Evolutionary conservation across 2,113 vertebrate genomes (phyloP).

Genomic region (Podarcis raffonei): DNA sequence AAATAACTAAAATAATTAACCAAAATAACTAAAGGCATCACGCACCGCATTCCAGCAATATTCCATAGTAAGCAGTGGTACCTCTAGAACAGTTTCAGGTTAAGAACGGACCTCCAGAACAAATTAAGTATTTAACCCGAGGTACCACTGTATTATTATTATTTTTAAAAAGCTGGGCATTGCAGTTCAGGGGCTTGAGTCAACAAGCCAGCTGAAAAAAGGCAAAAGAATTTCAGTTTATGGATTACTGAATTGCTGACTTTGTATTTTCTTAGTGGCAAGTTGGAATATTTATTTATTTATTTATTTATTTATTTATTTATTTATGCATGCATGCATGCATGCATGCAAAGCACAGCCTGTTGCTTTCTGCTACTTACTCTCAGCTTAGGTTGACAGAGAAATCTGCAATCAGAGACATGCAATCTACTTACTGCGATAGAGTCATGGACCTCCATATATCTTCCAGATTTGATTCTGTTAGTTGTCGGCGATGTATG

Average conservation of each 20-base stretch:
- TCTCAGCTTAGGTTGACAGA: neutral
- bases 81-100: too few species aligned
- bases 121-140: too few species aligned
- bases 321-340: neutral
- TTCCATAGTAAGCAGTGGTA: neutral
- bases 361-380: neutral
- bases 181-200: neutral
- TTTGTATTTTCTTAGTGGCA: neutral
- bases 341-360: neutral
- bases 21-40: neutral
- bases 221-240: neutral
- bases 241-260: neutral
- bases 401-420: too few species aligned
- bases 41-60: neutral
- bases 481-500: conserved; percentile 76
- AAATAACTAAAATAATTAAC: neutral
- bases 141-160: too few species aligned
- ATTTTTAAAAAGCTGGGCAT: neutral
- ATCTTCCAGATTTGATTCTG: conserved; percentile 81
- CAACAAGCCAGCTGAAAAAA: neutral
- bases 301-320: too few species aligned
- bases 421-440: conserved; percentile 70
- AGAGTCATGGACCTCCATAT: conserved; percentile 86
- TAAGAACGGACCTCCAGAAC: too few species aligned
- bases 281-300: neutral